phyloP scores from a whole-genome alignment of 1,140 invertebrate genomes.

The Halictus rubicundus region DNA sequence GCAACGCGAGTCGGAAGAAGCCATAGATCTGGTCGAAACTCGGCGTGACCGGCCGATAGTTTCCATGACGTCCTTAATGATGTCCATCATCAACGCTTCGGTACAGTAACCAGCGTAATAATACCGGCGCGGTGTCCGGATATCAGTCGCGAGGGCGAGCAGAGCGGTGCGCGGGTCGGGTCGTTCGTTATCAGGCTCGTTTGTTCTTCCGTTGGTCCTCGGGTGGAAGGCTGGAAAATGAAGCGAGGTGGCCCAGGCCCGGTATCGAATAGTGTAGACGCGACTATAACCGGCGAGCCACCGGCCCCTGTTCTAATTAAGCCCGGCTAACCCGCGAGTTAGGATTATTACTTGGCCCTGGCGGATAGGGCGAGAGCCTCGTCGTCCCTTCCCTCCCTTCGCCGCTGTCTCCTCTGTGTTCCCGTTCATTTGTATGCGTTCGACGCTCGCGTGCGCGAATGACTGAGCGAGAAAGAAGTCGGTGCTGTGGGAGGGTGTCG shows the following conservation, averaged over 20 bases:
- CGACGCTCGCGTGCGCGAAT: constrained; percentile 26
- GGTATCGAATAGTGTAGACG: constrained; percentile 69
- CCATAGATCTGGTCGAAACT: too few relatives aligned
- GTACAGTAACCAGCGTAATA: constrained; percentile 8
- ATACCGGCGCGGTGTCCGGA: neutral
- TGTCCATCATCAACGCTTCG: neutral
- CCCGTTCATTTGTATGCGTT: neutral
- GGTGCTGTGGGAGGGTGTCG: constrained; percentile 38
- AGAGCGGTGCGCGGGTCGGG: neutral
- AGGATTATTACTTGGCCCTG: constrained; percentile 76
- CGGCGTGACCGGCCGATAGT: neutral
- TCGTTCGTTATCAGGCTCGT: constrained; percentile 31
- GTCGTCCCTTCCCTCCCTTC: too few relatives aligned
- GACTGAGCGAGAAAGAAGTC: constrained; percentile 55
- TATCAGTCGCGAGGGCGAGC: constrained; percentile 1
- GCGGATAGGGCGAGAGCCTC: constrained; percentile 50
- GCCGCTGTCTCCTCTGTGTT: too few relatives aligned
- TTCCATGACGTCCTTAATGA: neutral
- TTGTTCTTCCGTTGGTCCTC: constrained; percentile 22
- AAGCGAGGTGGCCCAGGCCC: constrained; percentile 52
- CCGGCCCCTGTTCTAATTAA: constrained; percentile 78
- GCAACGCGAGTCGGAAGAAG: too few relatives aligned
- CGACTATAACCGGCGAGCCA: constrained; percentile 70
- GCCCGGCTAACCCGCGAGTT: constrained; percentile 76
- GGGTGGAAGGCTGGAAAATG: constrained; percentile 41